Evolutionary conservation across 2,113 vertebrate species (phyloP).

Genomic region (Uria aalge): DNA sequence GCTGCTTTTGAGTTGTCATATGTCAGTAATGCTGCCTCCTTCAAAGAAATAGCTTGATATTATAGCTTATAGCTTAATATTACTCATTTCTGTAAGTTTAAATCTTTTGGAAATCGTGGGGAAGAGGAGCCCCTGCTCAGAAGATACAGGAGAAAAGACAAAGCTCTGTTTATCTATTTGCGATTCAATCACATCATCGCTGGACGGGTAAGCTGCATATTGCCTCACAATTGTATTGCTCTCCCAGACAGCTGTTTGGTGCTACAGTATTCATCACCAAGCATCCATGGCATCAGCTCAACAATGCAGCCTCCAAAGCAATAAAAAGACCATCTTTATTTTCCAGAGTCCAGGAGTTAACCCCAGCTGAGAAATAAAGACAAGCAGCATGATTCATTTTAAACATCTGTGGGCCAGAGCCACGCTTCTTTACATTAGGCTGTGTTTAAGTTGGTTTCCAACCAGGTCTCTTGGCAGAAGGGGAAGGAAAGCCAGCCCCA

Average conservation of each 20-base stretch:
- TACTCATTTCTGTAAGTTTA: accelerated
- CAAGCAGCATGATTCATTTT: neutral
- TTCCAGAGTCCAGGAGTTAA: neutral
- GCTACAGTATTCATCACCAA: neutral
- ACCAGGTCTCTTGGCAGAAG: neutral
- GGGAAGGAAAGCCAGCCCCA: neutral
- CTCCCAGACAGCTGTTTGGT: constrained; percentile 7
- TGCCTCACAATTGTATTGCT: neutral
- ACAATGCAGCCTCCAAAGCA: neutral
- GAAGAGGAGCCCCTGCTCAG: neutral
- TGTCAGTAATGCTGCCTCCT: neutral
- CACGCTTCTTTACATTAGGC: neutral
- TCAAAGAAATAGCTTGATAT: neutral
- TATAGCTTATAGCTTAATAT: neutral
- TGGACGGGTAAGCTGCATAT: neutral
- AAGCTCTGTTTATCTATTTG: neutral
- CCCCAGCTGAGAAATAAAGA: constrained; percentile 32
- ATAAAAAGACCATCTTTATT: neutral
- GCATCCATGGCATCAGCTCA: neutral
- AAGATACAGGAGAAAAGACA: neutral
- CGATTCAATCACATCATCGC: neutral
- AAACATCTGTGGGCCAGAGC: constrained; percentile 30
- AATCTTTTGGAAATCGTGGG: neutral
- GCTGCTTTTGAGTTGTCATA: neutral
- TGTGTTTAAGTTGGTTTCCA: neutral